These are phyloP conservation scores for Corythornis cristatus DNA, from an alignment of 2,113 vertebrate genomes.

Conservation along the genomic window DNA sequence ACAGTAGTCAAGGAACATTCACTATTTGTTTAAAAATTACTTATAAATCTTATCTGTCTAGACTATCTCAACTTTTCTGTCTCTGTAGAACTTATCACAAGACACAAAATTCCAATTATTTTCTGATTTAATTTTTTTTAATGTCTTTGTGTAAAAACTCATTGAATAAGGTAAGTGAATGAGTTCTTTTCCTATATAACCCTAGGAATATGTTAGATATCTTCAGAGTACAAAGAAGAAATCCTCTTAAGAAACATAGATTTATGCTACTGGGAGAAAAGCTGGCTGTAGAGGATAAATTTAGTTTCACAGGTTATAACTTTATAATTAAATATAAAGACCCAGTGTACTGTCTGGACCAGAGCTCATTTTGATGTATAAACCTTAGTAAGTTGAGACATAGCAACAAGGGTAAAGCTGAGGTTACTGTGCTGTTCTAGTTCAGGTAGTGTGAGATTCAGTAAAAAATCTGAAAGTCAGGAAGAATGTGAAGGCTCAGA, in stretches of 20 bases:
- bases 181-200: neutral
- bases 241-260: neutral
- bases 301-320: neutral
- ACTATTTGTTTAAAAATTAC: neutral
- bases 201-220: neutral
- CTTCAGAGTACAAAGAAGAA: neutral
- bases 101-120: neutral
- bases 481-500: neutral
- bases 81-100: neutral
- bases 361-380: conserved; percentile 2
- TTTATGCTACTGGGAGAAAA: neutral
- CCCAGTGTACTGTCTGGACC: neutral
- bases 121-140: neutral
- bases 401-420: neutral
- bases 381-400: neutral
- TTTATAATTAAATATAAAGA: neutral
- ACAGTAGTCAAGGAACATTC: neutral
- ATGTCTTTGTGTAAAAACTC: neutral
- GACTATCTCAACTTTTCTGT: neutral
- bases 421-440: neutral
- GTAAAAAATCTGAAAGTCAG: conserved; percentile 12
- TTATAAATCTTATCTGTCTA: neutral
- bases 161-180: neutral
- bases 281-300: neutral
- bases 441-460: neutral